Evolutionary conservation across 64 coral and sea anemone genomes (phyloP).

Genomic region (Hydrozoanthus tunicans): DNA sequence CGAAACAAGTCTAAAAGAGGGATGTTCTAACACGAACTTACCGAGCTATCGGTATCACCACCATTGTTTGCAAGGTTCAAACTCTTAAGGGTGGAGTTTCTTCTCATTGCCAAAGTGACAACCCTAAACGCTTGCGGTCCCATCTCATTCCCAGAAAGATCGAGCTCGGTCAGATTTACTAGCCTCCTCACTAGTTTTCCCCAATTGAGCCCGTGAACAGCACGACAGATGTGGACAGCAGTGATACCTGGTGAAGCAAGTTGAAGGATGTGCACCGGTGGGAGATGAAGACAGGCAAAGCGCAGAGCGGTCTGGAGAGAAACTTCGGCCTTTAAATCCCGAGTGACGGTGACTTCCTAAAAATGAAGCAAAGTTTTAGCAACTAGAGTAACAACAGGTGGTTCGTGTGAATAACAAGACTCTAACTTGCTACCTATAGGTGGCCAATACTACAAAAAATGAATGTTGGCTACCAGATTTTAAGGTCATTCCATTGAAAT

Average conservation of each 20-base stretch:
- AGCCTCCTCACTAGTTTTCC: slow-evolving; percentile 28
- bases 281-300: slow-evolving; percentile 62
- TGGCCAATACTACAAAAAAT: no score
- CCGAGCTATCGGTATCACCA: slow-evolving; percentile 76
- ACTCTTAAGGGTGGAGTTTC: slow-evolving; percentile 46
- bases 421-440: no score
- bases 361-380: background rate
- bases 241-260: slow-evolving; percentile 61
- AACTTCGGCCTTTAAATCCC: slow-evolving; percentile 52
- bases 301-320: slow-evolving; percentile 48
- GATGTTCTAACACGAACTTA: slow-evolving; percentile 16
- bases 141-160: slow-evolving; percentile 69
- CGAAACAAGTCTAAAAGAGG: background rate
- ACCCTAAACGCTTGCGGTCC: slow-evolving; percentile 80
- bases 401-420: no score
- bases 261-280: slow-evolving; percentile 49
- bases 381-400: no score
- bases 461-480: no score
- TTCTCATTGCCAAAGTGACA: slow-evolving; percentile 64
- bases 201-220: slow-evolving; percentile 22
- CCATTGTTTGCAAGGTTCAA: slow-evolving; percentile 77
- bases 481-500: no score
- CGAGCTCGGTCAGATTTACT: slow-evolving; percentile 53
- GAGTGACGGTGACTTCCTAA: background rate
- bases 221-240: slow-evolving; percentile 56